Percentiles rank a stretch among this genome's conserved stretches.
Evolutionary conservation across 2,113 vertebrate genomes (phyloP).

Genomic region (Datnioides undecimradiatus): DNA sequence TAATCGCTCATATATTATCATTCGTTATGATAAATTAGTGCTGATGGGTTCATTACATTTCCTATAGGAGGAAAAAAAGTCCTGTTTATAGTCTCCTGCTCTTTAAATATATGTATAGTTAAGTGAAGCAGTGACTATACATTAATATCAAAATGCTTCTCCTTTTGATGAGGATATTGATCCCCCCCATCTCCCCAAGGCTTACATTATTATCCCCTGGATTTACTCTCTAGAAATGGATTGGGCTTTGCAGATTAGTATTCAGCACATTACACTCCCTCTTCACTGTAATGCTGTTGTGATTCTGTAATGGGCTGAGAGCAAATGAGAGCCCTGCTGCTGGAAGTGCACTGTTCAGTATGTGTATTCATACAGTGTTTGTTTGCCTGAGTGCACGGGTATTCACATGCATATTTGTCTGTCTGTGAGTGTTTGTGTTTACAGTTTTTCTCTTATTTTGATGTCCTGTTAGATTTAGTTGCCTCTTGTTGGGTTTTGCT

Average conservation of each 20-base stretch:
- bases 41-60: conserved; percentile 29
- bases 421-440: conserved; percentile 24
- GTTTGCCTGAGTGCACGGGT: conserved; percentile 26
- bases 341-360: conserved; percentile 57
- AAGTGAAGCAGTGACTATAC: conserved; percentile 44
- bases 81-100: conserved; percentile 9
- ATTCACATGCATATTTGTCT: conserved; percentile 35
- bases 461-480: conserved; percentile 39
- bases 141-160: conserved; percentile 59
- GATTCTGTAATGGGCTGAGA: conserved; percentile 72
- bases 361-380: conserved; percentile 43
- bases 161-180: conserved; percentile 74
- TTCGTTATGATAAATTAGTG: conserved; percentile 27
- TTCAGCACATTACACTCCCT: conserved; percentile 70
- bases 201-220: conserved; percentile 72
- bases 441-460: neutral
- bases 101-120: conserved; percentile 39
- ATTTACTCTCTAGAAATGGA: conserved; percentile 75
- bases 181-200: conserved; percentile 60
- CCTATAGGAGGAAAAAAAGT: neutral
- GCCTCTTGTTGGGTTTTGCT: neutral
- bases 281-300: conserved; percentile 76
- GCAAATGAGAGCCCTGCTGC: conserved; percentile 74
- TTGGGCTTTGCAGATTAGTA: conserved; percentile 76
- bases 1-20: conserved; percentile 33